These are phyloP conservation scores for Drosophila hamatofila DNA, from an alignment of 2,888 invertebrate genomes.

Conservation along the genomic window DNA sequence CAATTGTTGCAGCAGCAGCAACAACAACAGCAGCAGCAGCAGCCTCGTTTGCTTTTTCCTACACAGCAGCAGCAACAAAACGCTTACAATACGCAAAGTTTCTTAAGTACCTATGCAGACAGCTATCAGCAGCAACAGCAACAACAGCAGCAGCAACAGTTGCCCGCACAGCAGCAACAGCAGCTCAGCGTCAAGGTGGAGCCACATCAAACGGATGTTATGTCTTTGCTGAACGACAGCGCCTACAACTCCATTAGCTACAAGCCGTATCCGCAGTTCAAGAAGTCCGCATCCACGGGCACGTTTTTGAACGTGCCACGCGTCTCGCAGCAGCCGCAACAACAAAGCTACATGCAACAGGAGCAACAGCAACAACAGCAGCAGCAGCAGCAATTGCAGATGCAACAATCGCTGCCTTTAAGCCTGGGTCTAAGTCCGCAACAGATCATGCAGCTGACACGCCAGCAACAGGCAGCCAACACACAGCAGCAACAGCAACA, in stretches of 20 bases:
- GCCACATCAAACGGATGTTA: slow-evolving; percentile 73
- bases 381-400: slow-evolving; percentile 34
- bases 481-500: slow-evolving; percentile 49
- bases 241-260: slow-evolving; percentile 68
- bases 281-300: slow-evolving; percentile 83
- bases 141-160: slow-evolving; percentile 62
- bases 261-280: slow-evolving; percentile 83
- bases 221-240: slow-evolving; percentile 73
- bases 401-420: slow-evolving; percentile 68
- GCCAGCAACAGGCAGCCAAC: slow-evolving; percentile 65
- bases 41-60: slow-evolving; percentile 62
- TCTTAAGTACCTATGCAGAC: slow-evolving; percentile 56
- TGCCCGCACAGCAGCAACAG: slow-evolving; percentile 32
- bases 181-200: slow-evolving; percentile 82
- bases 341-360: slow-evolving; percentile 69
- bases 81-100: slow-evolving; percentile 56
- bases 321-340: slow-evolving; percentile 60
- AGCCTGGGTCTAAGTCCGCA: slow-evolving; percentile 59
- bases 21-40: slow-evolving; percentile 54
- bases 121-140: slow-evolving; percentile 50
- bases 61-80: slow-evolving; percentile 53
- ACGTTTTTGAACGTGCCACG: slow-evolving; percentile 81
- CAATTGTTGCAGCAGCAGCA: slow-evolving; percentile 38
- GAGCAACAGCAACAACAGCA: slow-evolving; percentile 65
- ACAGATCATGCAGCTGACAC: slow-evolving; percentile 66